Conservation (phyloP, 2,113 vertebrate species). For the Sardina pilchardus region DNA sequence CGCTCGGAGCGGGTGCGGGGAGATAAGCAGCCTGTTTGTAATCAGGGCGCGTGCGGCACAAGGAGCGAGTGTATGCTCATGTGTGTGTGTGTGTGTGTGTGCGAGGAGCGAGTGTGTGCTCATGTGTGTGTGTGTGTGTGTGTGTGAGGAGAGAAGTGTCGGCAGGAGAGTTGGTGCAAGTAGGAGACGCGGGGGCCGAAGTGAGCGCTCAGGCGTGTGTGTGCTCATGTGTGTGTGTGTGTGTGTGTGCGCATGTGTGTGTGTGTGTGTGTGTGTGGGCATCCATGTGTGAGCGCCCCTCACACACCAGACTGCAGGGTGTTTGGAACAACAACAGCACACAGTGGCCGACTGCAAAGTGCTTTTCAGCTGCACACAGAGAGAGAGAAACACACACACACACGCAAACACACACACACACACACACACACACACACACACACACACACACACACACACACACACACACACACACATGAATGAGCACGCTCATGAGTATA, state of each 20-base stretch:
- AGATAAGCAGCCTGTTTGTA: not conserved
- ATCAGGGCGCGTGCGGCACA: no score
- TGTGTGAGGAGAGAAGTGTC: no score
- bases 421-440: not conserved
- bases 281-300: not conserved
- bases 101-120: no score
- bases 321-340: not conserved
- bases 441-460: not conserved
- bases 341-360: no score
- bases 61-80: not conserved
- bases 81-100: no score
- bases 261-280: not conserved
- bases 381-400: no score
- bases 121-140: not conserved
- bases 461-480: not conserved
- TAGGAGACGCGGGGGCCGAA: not conserved
- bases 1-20: not conserved
- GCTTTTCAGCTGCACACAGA: no score
- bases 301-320: not conserved
- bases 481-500: not conserved
- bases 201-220: not conserved
- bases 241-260: no score
- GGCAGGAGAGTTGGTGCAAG: not conserved
- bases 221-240: constrained; percentile 9
- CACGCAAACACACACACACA: no score